A percentile compares a stretch with the other conserved stretches of the same genome.
phyloP scores from a whole-genome alignment of 2,888 invertebrate species.

The Trachelus iudaicus region DNA sequence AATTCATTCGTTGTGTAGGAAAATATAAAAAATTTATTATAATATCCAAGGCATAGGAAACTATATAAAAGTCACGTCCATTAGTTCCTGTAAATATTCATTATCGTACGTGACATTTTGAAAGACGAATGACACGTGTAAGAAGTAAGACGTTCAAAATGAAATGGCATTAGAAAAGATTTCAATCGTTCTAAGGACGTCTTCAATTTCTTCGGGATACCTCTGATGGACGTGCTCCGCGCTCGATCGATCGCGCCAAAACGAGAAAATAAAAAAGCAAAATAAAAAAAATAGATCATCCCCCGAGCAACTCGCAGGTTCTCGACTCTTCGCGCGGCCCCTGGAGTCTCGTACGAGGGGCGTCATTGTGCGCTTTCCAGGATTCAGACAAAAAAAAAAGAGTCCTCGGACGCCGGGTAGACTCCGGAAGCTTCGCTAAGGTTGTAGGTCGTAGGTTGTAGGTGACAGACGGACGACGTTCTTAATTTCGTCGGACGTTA shows the following conservation, averaged over 20 bases:
- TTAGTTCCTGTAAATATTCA: too few species aligned
- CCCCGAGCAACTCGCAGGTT: neutral
- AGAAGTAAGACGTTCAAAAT: neutral
- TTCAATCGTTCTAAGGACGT: neutral
- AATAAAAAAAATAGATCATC: neutral
- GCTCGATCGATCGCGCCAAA: neutral
- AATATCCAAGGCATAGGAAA: neutral
- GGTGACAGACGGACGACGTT: constrained; percentile 50
- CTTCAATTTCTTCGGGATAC: neutral
- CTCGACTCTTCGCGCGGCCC: neutral
- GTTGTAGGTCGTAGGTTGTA: constrained; percentile 2
- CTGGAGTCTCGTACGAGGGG: neutral
- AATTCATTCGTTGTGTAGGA: neutral
- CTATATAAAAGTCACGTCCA: too few species aligned
- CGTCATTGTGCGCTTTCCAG: neutral
- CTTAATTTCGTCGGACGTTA: constrained; percentile 52
- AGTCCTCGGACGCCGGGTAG: neutral
- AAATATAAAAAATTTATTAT: neutral
- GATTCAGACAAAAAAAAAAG: neutral
- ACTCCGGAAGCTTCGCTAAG: neutral
- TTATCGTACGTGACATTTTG: too few species aligned
- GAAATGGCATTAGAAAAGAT: neutral
- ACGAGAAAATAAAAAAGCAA: neutral
- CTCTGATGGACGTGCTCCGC: neutral
- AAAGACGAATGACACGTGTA: neutral